Evolutionary conservation across 2,888 invertebrate genomes (phyloP), one percentile per base, ranked within the genome.

Genomic region (Caenorhabditis japonica): DNA sequence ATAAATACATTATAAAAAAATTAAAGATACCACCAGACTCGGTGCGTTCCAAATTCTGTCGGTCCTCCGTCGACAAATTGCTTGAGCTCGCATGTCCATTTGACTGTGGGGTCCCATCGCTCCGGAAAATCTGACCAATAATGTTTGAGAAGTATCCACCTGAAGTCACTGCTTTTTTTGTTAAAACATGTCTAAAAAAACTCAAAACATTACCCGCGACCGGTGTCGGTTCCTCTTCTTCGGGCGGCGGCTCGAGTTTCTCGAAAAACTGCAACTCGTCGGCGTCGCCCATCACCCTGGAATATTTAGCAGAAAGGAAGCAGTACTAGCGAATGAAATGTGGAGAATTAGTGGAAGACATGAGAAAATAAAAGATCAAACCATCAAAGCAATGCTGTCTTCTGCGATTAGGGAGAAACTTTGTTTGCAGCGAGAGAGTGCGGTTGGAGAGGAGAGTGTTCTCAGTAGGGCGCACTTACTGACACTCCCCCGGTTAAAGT

Each of bases 111-210:
- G 55, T 36, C 30, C 44, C 43, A 19, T 73, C 73, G 51, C 7
- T 44, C 15, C 73, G 73, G 47, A 73, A 73, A n/a, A 73, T 68
- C 44, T 61, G 66, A 4, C 66, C 66, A 60, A 73, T 60, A 13
- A 73, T 39, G 44, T 46, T 68, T 15, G 73, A 66, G 39, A 73
- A 73, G 33, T 66, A 73, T n/a, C 73, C 66, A 15, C 60, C 73
- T 61, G 66, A 49, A 66, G 23, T 2, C 0, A 30, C 49, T 60
- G 41, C 25, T 12, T 12, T n/a, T 19, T 19, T 23, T 39, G 17
- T 41, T 36, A 44, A 34, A 49, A 23, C 15, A 23, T 33, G 19
- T 23, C 33, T 34, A 13, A 41, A 27, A 13, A 2, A 33, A 12
- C 7, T 30, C 15, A 2, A 59, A 33, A 15, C 39, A 47, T 58